Percentiles rank a stretch among this genome's conserved stretches.
These are phyloP conservation scores for Halcyon smyrnensis DNA, from an alignment of 2,797 vertebrate species.

Conservation along the genomic window DNA sequence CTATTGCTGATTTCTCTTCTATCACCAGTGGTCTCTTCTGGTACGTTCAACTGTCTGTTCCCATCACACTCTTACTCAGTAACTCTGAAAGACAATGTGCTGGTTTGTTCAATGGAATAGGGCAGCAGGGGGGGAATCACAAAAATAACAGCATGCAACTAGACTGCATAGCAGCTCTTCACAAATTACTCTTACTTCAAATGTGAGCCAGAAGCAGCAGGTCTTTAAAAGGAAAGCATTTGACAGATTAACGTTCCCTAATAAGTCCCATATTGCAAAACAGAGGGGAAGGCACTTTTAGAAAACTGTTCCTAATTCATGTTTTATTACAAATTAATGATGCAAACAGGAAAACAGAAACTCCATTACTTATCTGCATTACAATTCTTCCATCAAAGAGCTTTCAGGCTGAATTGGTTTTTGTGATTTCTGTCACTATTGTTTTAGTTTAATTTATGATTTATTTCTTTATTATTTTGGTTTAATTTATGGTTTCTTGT, in stretches of 20 bases:
- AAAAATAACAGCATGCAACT: neutral
- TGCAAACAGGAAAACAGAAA: conserved; percentile 31
- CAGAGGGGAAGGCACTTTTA: neutral
- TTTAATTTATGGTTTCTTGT: neutral
- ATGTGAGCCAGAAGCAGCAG: conserved; percentile 8
- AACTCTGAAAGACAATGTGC: conserved; percentile 27
- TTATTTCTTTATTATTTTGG: neutral
- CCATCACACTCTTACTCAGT: neutral
- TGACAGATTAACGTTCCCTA: conserved; percentile 22
- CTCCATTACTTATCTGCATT: neutral
- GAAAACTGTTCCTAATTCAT: conserved; percentile 32
- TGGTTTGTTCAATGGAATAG: neutral
- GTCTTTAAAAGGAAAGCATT: conserved; percentile 21
- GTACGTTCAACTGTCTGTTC: neutral
- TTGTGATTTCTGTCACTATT: neutral
- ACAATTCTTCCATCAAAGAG: neutral
- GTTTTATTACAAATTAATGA: conserved; percentile 50
- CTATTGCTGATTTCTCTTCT: neutral
- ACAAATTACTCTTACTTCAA: conserved; percentile 28
- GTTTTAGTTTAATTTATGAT: neutral
- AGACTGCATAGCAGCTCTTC: neutral
- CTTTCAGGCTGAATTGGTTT: neutral
- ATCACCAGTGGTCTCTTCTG: neutral
- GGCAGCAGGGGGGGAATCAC: neutral
- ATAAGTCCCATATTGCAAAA: conserved; percentile 37